phyloP scores from a whole-genome alignment of 30 jellyfish, hydroid and myxozoan species.

The Hydractinia symbiolongicarpus region DNA sequence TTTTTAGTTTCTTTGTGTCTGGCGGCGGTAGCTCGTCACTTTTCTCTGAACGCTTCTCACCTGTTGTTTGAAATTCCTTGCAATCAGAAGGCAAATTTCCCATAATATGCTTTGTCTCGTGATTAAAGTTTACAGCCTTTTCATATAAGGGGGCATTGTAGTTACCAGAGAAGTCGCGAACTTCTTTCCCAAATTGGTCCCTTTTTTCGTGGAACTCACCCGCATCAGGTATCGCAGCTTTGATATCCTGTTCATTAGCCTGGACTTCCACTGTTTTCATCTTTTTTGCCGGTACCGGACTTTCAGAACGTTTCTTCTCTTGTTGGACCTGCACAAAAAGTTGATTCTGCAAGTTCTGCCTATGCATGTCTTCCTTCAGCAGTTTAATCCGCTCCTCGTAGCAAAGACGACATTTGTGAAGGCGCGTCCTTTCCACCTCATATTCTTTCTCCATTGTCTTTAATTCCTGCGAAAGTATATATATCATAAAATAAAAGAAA shows the following conservation, averaged over 20 bases:
- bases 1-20: too few relatives aligned
- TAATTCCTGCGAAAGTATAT: neutral
- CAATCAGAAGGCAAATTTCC: too few relatives aligned
- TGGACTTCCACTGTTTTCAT: conserved; percentile 30
- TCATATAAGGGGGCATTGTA: too few relatives aligned
- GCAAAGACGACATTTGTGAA: conserved; percentile 20
- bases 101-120: too few relatives aligned
- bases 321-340: conserved; percentile 15
- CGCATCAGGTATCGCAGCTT: too few relatives aligned
- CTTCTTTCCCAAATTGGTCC: too few relatives aligned
- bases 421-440: conserved; percentile 18
- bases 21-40: too few relatives aligned
- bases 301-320: neutral
- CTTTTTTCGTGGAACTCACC: too few relatives aligned
- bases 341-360: conserved; percentile 13
- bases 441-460: conserved; percentile 13
- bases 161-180: too few relatives aligned
- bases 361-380: conserved; percentile 27
- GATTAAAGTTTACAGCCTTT: too few relatives aligned
- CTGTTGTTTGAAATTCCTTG: too few relatives aligned
- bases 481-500: neutral
- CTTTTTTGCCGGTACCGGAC: neutral
- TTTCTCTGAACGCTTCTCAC: too few relatives aligned
- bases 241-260: conserved; percentile 31
- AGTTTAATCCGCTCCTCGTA: conserved; percentile 27